A percentile compares a stretch with the other conserved stretches of the same genome.
Evolutionary conservation across 2,888 invertebrate species (phyloP).

Genomic region (Frankliniella intonsa): DNA sequence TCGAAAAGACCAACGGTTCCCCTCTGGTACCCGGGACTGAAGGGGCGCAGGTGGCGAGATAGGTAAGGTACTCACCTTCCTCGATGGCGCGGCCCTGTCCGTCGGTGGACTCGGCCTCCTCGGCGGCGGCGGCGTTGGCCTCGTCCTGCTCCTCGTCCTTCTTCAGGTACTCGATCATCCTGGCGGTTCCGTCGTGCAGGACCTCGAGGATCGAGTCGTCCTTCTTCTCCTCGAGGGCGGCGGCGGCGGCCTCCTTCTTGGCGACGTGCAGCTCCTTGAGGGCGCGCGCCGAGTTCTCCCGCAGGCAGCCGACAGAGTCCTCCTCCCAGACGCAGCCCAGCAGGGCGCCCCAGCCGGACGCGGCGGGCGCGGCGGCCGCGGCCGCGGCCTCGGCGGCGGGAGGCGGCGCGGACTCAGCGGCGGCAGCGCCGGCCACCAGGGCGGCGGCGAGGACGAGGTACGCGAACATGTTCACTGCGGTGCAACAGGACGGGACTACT

Average conservation of each 20-base stretch:
- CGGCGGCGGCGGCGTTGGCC: neutral
- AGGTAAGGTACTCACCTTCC: neutral
- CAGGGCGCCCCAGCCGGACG: conserved; percentile 3
- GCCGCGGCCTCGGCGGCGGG: neutral
- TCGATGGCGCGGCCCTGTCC: conserved; percentile 13
- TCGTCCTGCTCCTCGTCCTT: conserved; percentile 24
- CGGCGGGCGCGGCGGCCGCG: neutral
- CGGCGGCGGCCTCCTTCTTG: conserved; percentile 21
- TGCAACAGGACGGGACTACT: neutral
- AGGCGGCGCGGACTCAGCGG: neutral
- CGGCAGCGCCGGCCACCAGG: conserved; percentile 22
- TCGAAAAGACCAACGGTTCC: too few relatives aligned
- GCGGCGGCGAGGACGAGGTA: conserved; percentile 12
- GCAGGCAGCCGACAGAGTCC: conserved; percentile 11
- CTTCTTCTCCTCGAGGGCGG: neutral
- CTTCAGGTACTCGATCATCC: conserved; percentile 23
- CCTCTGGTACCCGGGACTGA: too few relatives aligned
- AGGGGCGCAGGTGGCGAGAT: too few relatives aligned
- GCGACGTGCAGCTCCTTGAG: conserved; percentile 10
- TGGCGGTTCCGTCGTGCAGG: conserved; percentile 18
- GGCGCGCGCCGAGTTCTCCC: conserved; percentile 7
- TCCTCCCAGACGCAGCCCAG: conserved; percentile 15
- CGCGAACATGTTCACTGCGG: conserved; percentile 1
- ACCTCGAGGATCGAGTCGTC: conserved; percentile 9
- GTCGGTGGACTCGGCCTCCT: conserved; percentile 7